Conservation (phyloP, 2,113 vertebrate species). For the Phrynosoma platyrhinos region DNA sequence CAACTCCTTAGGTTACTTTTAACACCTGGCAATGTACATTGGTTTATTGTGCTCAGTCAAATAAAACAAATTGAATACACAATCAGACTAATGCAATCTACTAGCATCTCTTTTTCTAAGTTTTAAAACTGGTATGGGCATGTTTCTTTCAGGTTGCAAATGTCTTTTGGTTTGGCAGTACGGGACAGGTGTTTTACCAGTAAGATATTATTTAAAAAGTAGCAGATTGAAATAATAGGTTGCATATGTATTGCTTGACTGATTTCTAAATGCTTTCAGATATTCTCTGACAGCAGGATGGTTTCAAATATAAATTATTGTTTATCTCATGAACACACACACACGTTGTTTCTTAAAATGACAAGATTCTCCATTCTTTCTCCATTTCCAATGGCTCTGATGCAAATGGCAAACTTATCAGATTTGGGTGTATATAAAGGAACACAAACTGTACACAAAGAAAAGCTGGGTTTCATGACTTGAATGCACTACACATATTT, state of each 20-base stretch:
- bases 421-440: background rate
- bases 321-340: background rate
- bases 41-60: background rate
- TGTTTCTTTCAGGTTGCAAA: background rate
- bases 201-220: background rate
- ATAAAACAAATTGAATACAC: background rate
- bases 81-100: background rate
- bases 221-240: background rate
- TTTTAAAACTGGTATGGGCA: background rate
- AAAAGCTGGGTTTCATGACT: background rate
- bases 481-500: background rate
- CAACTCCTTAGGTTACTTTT: too few relatives aligned
- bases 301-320: background rate
- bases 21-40: too few relatives aligned
- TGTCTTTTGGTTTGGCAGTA: background rate
- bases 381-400: background rate
- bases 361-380: background rate
- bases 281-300: background rate
- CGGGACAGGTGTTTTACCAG: background rate
- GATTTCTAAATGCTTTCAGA: background rate
- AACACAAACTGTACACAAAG: background rate
- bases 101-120: background rate
- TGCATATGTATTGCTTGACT: background rate
- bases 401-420: background rate
- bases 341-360: background rate